Base-by-base conservation (phyloP, 1,140 invertebrate species). In the Drosophila rufa region DNA sequence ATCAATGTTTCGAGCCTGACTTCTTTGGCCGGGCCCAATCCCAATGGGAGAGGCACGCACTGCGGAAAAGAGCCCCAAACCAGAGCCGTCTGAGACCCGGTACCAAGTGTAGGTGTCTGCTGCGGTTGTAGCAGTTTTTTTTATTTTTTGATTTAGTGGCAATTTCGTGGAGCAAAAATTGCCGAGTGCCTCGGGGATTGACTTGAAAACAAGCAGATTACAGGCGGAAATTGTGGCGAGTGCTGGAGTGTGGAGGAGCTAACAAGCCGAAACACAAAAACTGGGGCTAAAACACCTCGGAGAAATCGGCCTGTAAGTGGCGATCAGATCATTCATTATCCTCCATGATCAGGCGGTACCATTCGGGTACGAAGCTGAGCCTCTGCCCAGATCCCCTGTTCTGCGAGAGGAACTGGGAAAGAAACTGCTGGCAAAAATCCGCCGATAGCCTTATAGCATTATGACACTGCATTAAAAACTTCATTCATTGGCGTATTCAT, bases 131-230 rank as follows among this genome's bases (percentile, higher is more conserved):
- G 62, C 33, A 43, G 22, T 40, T 58, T 45, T 51, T 42, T 45
- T 43, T 71, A 36, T 45, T 70, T 82, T 87, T 87, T 87, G 83
- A 87, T 87, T 87, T 87, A 87, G 80, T 80, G 83, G 62, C 83
- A 87, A 89, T 87, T 89, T 89, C 57, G 80, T 80, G 77, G 43
- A 48, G 71, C 71, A 80, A 42, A 89, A 89, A 89, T 89, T 87
- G 77, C 56, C 51, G 48, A 61, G 43, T 36, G 84, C 83, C 83
- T 69, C 68, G 42, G 53, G 77, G 71, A 56, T 60, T 57, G 58
- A 76, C 55, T 79, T 79, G 43, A 66, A 66, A 80, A 78, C 53
- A 56, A 76, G 74, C 79, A 62, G 73, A 83, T 83, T 73, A 65
- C 71, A 71, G 77, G 61, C 83, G 83, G 83, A 82, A 87, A 77